Evolutionary conservation across 2,113 vertebrate species (phyloP), one percentile per base, ranked within the genome.

Genomic region (Trematomus loennbergii): DNA sequence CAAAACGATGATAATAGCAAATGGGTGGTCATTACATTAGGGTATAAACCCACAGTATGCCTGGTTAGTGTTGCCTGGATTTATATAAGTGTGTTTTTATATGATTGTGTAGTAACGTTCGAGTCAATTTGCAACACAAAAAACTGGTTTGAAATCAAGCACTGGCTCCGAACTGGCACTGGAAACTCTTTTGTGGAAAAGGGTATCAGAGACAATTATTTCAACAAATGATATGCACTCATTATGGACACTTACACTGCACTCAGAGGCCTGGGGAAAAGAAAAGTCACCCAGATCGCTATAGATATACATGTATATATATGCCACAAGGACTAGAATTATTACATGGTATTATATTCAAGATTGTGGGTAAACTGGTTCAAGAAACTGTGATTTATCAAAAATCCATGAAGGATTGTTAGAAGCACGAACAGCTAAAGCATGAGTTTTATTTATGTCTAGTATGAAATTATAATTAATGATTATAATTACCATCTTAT

Each of bases 151-250:
- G 36, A 5, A 36, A 36, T 36, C 36, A 1, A 7, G 36, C 36
- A 36, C 36, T 36, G 36, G 36, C 36, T 7, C 36, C 1, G 36
- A 7, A 36, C 36, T 36, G 36, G 36, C 36, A 5, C 36, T 36
- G 36, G 36, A 36, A 36, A 5, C 7, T 5, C 36, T 36, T 36
- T 36, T 36, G 36, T 36, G 36, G 36, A 36, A 36, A 7, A 36
- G 36, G 36, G 36, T 36, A 36, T 86, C 69, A 87, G 64, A 20
- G 25, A 0, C 53, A 46, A 65, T 83, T 80, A 78, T 78, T 78
- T 43, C 29, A 59, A 15, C 11, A 58, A 18, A 83, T 84, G 0
- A 83, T 46, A 49, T 61, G 63, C 43, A 52, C 46, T 78, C 62
- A 83, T 89, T 84, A 72, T 18, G 5, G 49, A 74, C 53, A 60